These are phyloP conservation scores for Eristalinus aeneus DNA, from an alignment of 2,888 invertebrate species.

Conservation along the genomic window DNA sequence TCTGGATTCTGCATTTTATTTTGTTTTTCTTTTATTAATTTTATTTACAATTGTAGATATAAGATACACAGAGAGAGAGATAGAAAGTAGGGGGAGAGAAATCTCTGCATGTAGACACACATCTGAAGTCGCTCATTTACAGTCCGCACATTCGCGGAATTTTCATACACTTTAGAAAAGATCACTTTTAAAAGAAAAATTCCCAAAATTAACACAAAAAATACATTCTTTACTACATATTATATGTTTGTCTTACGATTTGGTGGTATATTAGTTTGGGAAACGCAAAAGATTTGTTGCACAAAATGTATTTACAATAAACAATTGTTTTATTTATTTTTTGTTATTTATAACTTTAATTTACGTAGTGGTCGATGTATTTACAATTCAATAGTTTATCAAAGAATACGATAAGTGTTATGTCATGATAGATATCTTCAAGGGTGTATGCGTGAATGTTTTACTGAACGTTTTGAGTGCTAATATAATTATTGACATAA, in stretches of 20 bases:
- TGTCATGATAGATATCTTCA: not conserved
- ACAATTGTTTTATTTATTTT: not conserved
- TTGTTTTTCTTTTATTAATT: slow-evolving; percentile 23
- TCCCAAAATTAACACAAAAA: not conserved
- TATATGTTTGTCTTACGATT: slow-evolving; percentile 5
- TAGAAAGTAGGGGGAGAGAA: slow-evolving; percentile 27
- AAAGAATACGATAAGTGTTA: not conserved
- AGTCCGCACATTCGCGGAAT: not conserved
- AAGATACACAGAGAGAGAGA: slow-evolving; percentile 17
- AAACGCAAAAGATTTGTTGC: slow-evolving; percentile 13
- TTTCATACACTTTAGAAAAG: not conserved
- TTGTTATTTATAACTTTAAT: slow-evolving; percentile 15
- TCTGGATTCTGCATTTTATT: slow-evolving; percentile 4
- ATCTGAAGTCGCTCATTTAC: slow-evolving; percentile 26
- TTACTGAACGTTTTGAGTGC: not conserved
- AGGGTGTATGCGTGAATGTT: not conserved
- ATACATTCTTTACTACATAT: not conserved
- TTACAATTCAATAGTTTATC: slow-evolving; percentile 44
- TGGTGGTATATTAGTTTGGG: slow-evolving; percentile 1
- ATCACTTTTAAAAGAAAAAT: not conserved
- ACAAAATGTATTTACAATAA: slow-evolving; percentile 58
- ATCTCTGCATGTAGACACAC: slow-evolving; percentile 52
- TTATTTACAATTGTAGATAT: slow-evolving; percentile 45
- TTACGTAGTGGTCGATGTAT: slow-evolving; percentile 70
- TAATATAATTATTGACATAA: not conserved